Percentiles rank a stretch among this genome's conserved stretches.
These are phyloP conservation scores for Papilio demoleus DNA, from an alignment of 2,888 invertebrate genomes.

Conservation along the genomic window DNA sequence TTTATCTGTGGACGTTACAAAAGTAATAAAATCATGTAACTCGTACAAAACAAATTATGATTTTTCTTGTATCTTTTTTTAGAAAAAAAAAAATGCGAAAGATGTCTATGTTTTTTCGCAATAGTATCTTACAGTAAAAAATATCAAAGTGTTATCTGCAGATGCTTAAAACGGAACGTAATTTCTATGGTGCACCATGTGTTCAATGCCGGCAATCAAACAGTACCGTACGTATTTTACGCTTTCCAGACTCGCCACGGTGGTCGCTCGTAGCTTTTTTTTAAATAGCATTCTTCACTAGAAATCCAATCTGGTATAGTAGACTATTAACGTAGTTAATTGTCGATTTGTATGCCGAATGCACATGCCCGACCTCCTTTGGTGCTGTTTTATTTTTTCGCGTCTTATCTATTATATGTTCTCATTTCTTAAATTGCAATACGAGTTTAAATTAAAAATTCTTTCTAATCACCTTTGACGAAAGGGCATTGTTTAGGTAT, in stretches of 20 bases:
- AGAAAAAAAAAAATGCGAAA: too few relatives aligned
- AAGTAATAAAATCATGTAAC: background rate
- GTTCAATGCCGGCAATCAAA: conserved; percentile 14
- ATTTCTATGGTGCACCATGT: conserved; percentile 15
- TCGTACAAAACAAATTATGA: background rate
- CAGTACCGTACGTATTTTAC: conserved; percentile 58
- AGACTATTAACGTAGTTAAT: conserved; percentile 74
- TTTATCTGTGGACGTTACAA: background rate
- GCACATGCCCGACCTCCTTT: conserved; percentile 59
- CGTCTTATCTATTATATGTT: conserved; percentile 26
- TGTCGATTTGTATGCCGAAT: conserved; percentile 66
- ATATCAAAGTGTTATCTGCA: background rate
- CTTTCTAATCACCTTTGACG: too few relatives aligned
- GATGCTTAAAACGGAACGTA: conserved; percentile 23
- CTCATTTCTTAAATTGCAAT: background rate
- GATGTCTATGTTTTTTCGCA: too few relatives aligned
- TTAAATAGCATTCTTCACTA: conserved; percentile 70
- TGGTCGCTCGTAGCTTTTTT: conserved; percentile 61
- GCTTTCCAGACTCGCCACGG: conserved; percentile 73
- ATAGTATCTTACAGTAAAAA: too few relatives aligned
- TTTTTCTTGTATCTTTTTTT: too few relatives aligned
- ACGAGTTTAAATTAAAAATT: background rate
- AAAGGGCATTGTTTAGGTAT: too few relatives aligned
- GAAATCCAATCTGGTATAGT: conserved; percentile 63
- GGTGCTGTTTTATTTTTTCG: conserved; percentile 43